Percentiles rank a stretch among this genome's conserved stretches.
phyloP scores from a whole-genome alignment of 2,113 vertebrate genomes.

The Thalassarche chlororhynchos region DNA sequence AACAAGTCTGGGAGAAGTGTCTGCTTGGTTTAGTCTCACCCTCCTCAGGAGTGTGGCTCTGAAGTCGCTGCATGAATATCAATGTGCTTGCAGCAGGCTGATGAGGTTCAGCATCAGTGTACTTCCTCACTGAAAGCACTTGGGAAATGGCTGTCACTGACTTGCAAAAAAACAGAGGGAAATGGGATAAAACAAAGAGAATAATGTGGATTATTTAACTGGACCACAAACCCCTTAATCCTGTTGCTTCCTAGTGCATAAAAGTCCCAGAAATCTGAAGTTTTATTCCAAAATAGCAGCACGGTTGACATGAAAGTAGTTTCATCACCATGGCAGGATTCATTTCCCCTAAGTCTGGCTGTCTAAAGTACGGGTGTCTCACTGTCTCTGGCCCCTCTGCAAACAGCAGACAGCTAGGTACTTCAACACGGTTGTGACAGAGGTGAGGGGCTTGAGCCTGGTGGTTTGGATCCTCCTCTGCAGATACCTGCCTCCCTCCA shows the following conservation, averaged over 20 bases:
- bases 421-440: rapidly evolving
- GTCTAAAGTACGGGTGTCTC: rapidly evolving
- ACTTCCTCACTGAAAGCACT: neutral
- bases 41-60: neutral
- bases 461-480: neutral
- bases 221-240: neutral
- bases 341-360: neutral
- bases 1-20: neutral
- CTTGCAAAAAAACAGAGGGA: neutral
- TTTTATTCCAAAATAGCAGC: neutral
- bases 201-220: neutral
- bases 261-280: neutral
- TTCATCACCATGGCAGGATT: neutral
- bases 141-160: neutral
- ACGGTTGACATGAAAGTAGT: neutral
- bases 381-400: neutral
- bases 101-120: neutral
- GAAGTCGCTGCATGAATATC: neutral
- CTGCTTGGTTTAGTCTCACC: neutral
- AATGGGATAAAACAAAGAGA: neutral
- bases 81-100: neutral
- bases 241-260: neutral
- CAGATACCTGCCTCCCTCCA: neutral
- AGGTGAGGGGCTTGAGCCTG: neutral
- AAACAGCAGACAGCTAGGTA: neutral